These are phyloP conservation scores for Alosa alosa DNA, from an alignment of 2,113 vertebrate species.

Conservation along the genomic window DNA sequence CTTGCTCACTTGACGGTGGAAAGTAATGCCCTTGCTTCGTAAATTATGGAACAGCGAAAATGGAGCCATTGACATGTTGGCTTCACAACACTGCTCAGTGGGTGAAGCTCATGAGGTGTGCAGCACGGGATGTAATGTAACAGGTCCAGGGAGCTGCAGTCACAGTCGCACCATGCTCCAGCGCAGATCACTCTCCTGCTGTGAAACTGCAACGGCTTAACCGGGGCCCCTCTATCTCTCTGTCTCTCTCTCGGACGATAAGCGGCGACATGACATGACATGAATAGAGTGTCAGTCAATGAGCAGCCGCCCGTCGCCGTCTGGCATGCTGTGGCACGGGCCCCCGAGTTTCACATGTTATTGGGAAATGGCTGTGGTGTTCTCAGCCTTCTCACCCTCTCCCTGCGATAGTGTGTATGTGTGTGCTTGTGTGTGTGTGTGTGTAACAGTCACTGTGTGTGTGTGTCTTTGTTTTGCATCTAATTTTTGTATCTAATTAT, in stretches of 20 bases:
- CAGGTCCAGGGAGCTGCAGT: neutral
- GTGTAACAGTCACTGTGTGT: neutral
- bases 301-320: conserved; percentile 47
- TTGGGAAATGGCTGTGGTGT: neutral
- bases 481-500: neutral
- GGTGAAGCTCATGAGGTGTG: neutral
- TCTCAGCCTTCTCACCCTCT: neutral
- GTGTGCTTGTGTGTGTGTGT: neutral
- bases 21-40: neutral
- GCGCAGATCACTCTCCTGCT: neutral
- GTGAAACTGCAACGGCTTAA: neutral
- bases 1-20: neutral
- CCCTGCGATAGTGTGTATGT: neutral
- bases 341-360: neutral
- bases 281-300: neutral
- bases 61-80: no score
- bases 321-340: neutral
- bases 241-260: neutral
- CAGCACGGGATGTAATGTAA: no score
- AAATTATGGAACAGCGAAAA: no score
- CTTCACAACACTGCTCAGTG: no score
- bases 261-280: neutral
- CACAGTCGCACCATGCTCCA: neutral
- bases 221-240: neutral
- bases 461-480: no score